Evolutionary conservation across 2,113 vertebrate species (phyloP).

Genomic region (Hippocampus zosterae): DNA sequence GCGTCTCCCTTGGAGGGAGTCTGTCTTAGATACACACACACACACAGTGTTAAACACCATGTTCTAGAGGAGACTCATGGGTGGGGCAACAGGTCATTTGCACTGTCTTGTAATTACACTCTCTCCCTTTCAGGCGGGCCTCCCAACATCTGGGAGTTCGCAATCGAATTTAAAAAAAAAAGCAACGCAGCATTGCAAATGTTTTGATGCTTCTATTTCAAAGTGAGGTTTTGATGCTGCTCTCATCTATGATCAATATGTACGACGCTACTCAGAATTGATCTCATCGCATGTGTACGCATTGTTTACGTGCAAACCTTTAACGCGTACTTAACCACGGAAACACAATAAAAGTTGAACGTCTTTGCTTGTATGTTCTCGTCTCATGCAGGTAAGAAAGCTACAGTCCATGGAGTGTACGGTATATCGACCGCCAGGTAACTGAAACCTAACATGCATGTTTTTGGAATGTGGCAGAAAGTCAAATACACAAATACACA

Average conservation of each 20-base stretch:
- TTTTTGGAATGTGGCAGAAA: no score
- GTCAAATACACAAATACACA: no score
- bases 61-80: slow-evolving; percentile 50
- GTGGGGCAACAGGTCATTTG: slow-evolving; percentile 53
- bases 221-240: not conserved
- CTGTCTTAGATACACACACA: slow-evolving; percentile 24
- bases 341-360: not conserved
- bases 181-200: not conserved
- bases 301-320: not conserved
- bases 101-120: slow-evolving; percentile 44
- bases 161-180: slow-evolving; percentile 10
- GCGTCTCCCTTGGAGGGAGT: slow-evolving; percentile 37
- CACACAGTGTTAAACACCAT: slow-evolving; percentile 45
- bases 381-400: not conserved
- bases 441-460: not conserved
- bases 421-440: not conserved
- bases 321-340: no score
- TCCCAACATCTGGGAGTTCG: slow-evolving; percentile 17
- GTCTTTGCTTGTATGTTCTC: not conserved
- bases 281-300: no score
- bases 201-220: not conserved
- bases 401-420: not conserved
- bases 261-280: not conserved
- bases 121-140: slow-evolving; percentile 27
- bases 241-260: not conserved